Evolutionary conservation across 2,113 vertebrate genomes (phyloP).

Genomic region (Pelvicachromis taeniatus): DNA sequence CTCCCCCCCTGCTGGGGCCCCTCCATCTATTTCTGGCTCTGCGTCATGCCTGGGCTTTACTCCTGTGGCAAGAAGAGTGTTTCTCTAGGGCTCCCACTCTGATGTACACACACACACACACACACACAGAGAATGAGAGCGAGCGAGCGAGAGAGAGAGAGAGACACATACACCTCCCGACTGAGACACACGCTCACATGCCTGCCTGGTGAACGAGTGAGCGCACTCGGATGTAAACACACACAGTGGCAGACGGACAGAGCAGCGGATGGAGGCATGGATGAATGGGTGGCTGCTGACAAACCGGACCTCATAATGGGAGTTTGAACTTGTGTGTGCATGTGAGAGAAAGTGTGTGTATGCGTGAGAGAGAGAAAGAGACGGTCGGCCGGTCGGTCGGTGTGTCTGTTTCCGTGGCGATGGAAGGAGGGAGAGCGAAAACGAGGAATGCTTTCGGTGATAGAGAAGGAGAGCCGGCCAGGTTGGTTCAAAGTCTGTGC

Average conservation of each 20-base stretch:
- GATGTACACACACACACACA: conserved; percentile 12
- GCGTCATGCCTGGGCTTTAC: conserved; percentile 99
- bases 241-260: conserved; percentile 2
- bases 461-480: conserved; percentile 71
- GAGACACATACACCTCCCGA: conserved; percentile 9
- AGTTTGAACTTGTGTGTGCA: conserved; percentile 18
- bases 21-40: conserved; percentile 97
- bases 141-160: not conserved
- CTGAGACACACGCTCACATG: not conserved
- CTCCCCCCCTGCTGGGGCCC: conserved; percentile 86
- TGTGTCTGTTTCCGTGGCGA: conserved; percentile 44
- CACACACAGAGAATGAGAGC: not conserved
- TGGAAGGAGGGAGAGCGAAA: conserved; percentile 41
- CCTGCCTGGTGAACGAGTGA: conserved; percentile 23
- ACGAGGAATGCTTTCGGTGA: conserved; percentile 80
- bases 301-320: not conserved
- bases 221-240: conserved; percentile 52
- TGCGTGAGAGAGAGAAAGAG: not conserved
- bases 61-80: conserved; percentile 98
- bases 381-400: not conserved
- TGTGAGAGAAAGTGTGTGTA: not conserved
- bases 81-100: conserved; percentile 94
- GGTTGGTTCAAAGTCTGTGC: conserved; percentile 70
- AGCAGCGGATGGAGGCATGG: not conserved
- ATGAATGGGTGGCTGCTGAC: conserved; percentile 1